Base-by-base conservation (phyloP, 1,140 invertebrate genomes). In the Tetramorium simillimum region DNA sequence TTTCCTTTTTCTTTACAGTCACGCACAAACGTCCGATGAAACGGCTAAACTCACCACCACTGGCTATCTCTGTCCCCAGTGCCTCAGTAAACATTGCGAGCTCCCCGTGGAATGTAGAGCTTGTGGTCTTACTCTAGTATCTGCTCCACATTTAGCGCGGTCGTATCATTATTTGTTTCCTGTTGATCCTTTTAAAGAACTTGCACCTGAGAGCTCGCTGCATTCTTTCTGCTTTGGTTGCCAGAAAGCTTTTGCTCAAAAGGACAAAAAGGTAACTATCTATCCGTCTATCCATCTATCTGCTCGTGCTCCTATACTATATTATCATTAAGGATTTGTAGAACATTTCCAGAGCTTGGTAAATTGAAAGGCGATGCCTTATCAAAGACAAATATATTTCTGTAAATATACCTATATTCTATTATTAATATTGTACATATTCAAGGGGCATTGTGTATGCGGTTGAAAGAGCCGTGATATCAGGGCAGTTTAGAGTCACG, bases 111-210 rank as follows among this genome's bases (percentile, higher is more conserved):
- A 99, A 95, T 99, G 99, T 94, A 97, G 97, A 93, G 97, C 98
- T 16, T 99, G 99, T 95, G 98, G 98, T 14, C 95, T 99, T 37
- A 99, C 99, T 3, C 95, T 99, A n/a, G 99, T 99, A 4, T 99
- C 99, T 7, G 99, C 99, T 14, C 99, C 99, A 18, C 99, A 99
- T 96, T 96, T 99, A 56, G 99, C 99, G 10, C 96, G 99, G 85
- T 99, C 99, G 0, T 99, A 99, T 95, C 99, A 99, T 95, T 99
- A 99, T 95, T 96, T 99, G 75, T 99, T 99, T 95, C 99, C 99
- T 6, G 97, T 99, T 10, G 96, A 97, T 69, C 96, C 97, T 77
- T 99, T 98, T 93, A 96, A 96, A 90, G 98, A 99, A 96, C 69
- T 96, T 24, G 72, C 92, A 7, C 96, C 96, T 82, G 96, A 96